Conservation (phyloP, 1,140 invertebrate genomes). For the Pissodes strobi region DNA sequence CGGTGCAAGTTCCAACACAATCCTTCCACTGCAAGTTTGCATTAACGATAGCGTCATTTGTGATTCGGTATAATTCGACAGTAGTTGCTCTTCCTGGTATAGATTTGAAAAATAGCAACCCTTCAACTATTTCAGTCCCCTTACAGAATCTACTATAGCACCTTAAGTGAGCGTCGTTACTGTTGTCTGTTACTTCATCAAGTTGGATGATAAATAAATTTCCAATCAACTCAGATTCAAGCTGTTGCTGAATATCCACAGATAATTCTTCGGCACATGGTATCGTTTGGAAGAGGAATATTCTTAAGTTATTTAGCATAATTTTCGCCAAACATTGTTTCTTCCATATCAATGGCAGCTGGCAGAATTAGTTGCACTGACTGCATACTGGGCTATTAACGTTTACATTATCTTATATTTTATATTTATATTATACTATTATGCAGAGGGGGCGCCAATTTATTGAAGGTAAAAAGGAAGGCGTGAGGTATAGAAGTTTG, state of each 20-base stretch:
- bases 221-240: conserved; percentile 18
- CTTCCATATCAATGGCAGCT: conserved; percentile 21
- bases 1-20: conserved; percentile 52
- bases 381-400: no score
- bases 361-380: conserved; percentile 1
- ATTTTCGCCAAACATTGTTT: no score
- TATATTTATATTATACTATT: no score
- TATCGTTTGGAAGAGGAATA: conserved; percentile 35
- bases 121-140: conserved; percentile 29
- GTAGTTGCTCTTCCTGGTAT: conserved; percentile 24
- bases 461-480: no score
- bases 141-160: conserved; percentile 30
- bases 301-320: conserved; percentile 36
- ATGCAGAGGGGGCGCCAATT: no score
- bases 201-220: conserved; percentile 12
- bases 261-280: conserved; percentile 33
- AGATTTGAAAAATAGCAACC: conserved; percentile 24
- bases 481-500: no score
- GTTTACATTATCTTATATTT: no score
- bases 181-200: conserved; percentile 8
- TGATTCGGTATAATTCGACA: conserved; percentile 42
- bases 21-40: conserved; percentile 33
- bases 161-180: conserved; percentile 23
- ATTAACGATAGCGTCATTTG: conserved; percentile 39
- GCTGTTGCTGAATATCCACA: conserved; percentile 18